Evolutionary conservation across 2,888 invertebrate species (phyloP), one percentile per base, ranked within the genome.

Genomic region (Neoitamus cyanurus): DNA sequence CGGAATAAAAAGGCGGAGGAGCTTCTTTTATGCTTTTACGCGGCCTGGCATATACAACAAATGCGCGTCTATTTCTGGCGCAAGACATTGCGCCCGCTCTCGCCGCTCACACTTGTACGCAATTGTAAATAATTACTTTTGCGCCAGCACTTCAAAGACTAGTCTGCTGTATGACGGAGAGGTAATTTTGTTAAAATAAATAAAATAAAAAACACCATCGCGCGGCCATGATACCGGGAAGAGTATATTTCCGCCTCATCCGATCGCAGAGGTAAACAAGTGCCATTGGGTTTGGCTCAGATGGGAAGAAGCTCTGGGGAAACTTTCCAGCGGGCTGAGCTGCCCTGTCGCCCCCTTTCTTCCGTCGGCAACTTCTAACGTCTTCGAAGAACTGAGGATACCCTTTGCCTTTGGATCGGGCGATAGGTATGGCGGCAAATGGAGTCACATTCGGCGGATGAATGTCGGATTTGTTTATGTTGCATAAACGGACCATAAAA

Each of bases 41-140:
- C 15, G 58, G 6, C 9, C 11, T 13, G 48, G 31, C 31, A 11
- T 73, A 48, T 42, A 78, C 78, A 78, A 78, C 48, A 78, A 78
- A 78, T 58, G 78, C 15, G 58, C 48, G 15, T 78, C 78, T 78
- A 78, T 78, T 78, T 78, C 31, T 25, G 48, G 28, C 48, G 28
- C 77, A 77, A 77, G 77, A 20, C 46, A 77, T 15, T 78, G 46
- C 31, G 30, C 78, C 78, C 13, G 13, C 58, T 30, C 48, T 11
- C 78, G 20, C 28, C 28, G 78, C 78, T 78, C 48, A 28, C 28
- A 78, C 48, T 78, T 78, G 48, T 78, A 78, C 78, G 42, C 48
- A 31, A 78, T 31, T 78, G 78, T 78, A 78, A 78, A 78, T 78
- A 78, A 78, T 78, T 78, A 78, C 78, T 78, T 77, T 78, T 78